Percentiles rank a stretch among this genome's conserved stretches.
Conservation (phyloP, 2,113 vertebrate genomes). For the Pithys albifrons region DNA sequence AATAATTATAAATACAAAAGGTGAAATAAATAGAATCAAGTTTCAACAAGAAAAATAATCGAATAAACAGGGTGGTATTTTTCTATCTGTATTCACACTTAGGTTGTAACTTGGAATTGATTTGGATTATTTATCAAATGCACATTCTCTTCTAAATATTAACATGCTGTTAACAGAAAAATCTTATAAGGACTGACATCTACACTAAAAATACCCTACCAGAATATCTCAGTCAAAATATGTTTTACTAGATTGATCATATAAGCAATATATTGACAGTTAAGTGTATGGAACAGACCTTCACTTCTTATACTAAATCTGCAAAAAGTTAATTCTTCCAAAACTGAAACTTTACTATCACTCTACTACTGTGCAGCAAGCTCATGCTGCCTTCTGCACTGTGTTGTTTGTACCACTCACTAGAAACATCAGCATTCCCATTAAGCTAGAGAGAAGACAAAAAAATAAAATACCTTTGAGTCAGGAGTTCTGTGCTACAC, state of each 20-base stretch:
- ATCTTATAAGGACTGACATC: not conserved
- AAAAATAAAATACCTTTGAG: not conserved
- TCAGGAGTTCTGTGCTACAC: not conserved
- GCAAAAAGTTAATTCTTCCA: not conserved
- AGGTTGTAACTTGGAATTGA: not conserved
- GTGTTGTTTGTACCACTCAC: not conserved
- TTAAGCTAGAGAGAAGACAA: not conserved
- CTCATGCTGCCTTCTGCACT: not conserved
- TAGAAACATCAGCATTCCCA: not conserved
- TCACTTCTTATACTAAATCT: not conserved
- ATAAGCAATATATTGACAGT: not conserved
- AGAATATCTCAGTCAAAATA: not conserved
- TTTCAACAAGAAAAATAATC: not conserved
- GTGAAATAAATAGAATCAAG: not conserved
- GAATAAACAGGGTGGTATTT: accelerated
- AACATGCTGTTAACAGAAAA: not conserved
- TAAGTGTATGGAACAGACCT: not conserved
- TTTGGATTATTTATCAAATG: not conserved
- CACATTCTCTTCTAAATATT: not conserved
- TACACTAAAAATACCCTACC: not conserved
- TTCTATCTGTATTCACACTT: accelerated
- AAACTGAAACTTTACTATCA: not conserved
- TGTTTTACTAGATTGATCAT: not conserved
- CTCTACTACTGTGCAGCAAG: not conserved
- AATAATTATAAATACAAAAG: not conserved